Base-by-base conservation (phyloP, 2,888 invertebrate genomes). In the Cephus pulcher region DNA sequence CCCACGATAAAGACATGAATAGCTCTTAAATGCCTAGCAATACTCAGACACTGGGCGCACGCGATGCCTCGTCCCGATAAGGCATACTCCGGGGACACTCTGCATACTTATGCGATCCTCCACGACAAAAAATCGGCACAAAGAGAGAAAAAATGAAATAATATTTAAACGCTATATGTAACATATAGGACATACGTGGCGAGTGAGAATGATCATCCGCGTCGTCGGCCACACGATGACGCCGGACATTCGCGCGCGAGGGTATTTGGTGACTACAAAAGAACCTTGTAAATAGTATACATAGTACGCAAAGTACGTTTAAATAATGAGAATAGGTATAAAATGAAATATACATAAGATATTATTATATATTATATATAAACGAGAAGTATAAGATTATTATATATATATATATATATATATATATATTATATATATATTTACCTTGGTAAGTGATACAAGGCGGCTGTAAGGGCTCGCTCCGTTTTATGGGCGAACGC, bases 401-500 rank as follows among this genome's bases (percentile, higher is more conserved):
- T 83, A 80, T 79, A 79, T 81, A 79, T 74, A 80, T 77, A 80
- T 79, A 69, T 71, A 81, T 80, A 82, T 84, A 81, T 84, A 85
- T 84, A 70, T 70, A 70, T 70, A 70, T 90, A n/a, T n/a, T 84
- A 81, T 84, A 85, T 84, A 70, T 70, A 70, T 70, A 70, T 90
- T 89, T 91, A 91, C 89, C 89, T 88, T 90, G 89, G 84, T 91
- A 91, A 91, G 90, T 89, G 89, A 90, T 90, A 90, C 83, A 86
- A 87, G 84, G 86, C 86, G 88, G 85, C 86, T 86, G 87, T 86
- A 83, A 86, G 87, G 88, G 85, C 86, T 88, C 86, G 87, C 85
- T 85, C 83, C 73, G 69, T 71, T 76, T 34, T 71, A 35, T 37
- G 34, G 71, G 40, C n/a, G 30, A 35, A 35, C 34, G 74, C 71